A percentile compares a stretch with the other conserved stretches of the same genome.
phyloP scores from a whole-genome alignment of 2,888 invertebrate species.

The Euspilapteryx auroguttella region DNA sequence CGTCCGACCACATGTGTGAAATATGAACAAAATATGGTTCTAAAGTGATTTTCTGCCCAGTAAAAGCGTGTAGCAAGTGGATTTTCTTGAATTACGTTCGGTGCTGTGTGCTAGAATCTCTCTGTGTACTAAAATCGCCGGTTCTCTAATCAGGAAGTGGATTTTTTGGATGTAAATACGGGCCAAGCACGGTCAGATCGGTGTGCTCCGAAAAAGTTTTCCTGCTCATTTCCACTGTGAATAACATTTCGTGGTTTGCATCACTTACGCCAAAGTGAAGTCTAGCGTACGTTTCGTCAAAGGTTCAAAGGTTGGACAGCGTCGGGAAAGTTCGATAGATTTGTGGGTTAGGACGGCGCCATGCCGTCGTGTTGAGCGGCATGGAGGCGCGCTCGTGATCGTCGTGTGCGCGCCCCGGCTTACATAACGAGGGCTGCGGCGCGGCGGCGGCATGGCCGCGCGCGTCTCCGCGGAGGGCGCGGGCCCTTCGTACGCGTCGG shows the following conservation, averaged over 20 bases:
- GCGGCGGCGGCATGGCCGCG: slow-evolving; percentile 56
- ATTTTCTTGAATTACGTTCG: slow-evolving; percentile 26
- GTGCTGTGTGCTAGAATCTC: slow-evolving; percentile 31
- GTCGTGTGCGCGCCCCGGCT: slow-evolving; percentile 58
- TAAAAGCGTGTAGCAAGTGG: slow-evolving; percentile 29
- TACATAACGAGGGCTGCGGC: slow-evolving; percentile 56
- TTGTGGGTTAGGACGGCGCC: slow-evolving; percentile 44
- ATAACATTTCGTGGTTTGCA: slow-evolving; percentile 1
- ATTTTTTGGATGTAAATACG: slow-evolving; percentile 59
- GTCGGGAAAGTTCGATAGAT: slow-evolving; percentile 29
- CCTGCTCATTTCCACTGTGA: too few relatives aligned
- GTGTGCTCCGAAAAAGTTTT: slow-evolving; percentile 40
- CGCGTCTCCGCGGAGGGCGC: slow-evolving; percentile 55
- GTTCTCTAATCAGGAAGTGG: slow-evolving; percentile 49
- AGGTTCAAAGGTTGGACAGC: too few relatives aligned
- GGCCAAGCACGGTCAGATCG: slow-evolving; percentile 50
- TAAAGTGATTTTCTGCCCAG: slow-evolving; percentile 37
- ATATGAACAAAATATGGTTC: slow-evolving; percentile 56
- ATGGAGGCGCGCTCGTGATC: slow-evolving; percentile 61
- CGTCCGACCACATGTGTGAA: slow-evolving; percentile 70
- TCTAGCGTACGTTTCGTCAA: too few relatives aligned
- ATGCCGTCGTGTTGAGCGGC: slow-evolving; percentile 51
- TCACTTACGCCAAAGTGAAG: not conserved
- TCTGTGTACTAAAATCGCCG: slow-evolving; percentile 35
- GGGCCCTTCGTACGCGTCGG: slow-evolving; percentile 73